Base-by-base conservation (phyloP, 2,888 invertebrate genomes). In the Perdita meconis region DNA sequence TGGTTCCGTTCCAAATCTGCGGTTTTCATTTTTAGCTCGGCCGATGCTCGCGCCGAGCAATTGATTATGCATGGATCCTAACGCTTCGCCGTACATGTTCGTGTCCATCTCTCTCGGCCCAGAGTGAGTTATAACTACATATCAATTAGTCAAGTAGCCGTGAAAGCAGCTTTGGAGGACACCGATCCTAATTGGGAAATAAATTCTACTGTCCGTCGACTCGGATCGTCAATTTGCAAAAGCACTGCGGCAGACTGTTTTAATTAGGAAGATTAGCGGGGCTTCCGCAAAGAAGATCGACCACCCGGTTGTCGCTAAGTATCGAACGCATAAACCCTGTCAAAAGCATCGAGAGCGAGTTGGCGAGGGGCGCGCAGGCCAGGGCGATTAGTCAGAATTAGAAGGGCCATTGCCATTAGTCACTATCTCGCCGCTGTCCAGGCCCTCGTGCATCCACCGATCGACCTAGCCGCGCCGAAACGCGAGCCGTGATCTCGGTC, bases 331-430 rank as follows among this genome's bases (percentile, higher is more conserved):
- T 81, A 80, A 78, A 81, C 74, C 82, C 83, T 71, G 85, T 85
- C 81, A 85, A 73, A 80, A 76, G 81, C 85, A 85, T 84, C 80
- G 56, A 74, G 73, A 4, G 51, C 50, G 47, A n/a, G 47, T 5
- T 3, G 68, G 38, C 24, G 38, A 51, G 53, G 68, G 61, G 34
- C 1, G 50, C 8, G 8, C 16, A 10, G 36, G 4, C 38, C 22
- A 55, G 30, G 66, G 13, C 77, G 83, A 87, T 88, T 87, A 88
- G 87, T 84, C 81, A 82, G 86, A 87, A 87, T 89, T 86, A 87
- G 85, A 86, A 82, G 86, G 84, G 81, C 82, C 83, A 85, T 87
- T 89, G 81, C 82, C 83, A 85, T 87, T 89, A 89, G 85, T 85
- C 82, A 82, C 85, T 82, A 75, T 74, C 82, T 71, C 61, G 36